phyloP scores from a whole-genome alignment of 2,797 vertebrate species.

The Aldrovandia affinis region DNA sequence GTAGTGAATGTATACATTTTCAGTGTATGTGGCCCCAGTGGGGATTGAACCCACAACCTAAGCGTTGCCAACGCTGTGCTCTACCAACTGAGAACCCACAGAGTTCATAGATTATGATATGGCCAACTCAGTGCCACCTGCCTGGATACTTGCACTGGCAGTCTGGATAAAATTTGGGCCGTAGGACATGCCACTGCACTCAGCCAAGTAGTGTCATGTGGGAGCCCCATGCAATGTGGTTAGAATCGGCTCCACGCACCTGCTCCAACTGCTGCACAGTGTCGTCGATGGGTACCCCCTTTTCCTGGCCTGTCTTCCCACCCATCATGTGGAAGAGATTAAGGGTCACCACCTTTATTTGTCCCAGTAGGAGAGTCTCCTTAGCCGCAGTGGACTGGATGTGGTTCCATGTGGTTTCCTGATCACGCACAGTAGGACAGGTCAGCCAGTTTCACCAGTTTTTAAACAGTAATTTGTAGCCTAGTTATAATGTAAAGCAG shows the following conservation, averaged over 20 bases:
- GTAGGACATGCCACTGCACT: neutral
- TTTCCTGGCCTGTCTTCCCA: conserved; percentile 42
- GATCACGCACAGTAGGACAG: neutral
- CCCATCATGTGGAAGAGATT: conserved; percentile 78
- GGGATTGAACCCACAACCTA: too few relatives aligned
- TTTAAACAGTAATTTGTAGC: neutral
- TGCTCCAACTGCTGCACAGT: conserved; percentile 77
- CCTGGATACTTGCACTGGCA: neutral
- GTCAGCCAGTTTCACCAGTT: neutral
- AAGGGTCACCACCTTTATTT: conserved; percentile 73
- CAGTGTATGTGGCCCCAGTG: too few relatives aligned
- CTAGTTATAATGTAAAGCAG: neutral
- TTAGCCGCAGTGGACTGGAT: conserved; percentile 72
- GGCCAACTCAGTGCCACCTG: neutral
- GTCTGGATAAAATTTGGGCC: neutral
- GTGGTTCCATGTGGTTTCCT: conserved; percentile 81
- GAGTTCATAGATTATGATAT: too few relatives aligned
- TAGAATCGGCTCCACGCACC: conserved; percentile 62
- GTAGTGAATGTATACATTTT: too few relatives aligned
- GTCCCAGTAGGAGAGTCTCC: conserved; percentile 76
- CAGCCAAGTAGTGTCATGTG: neutral
- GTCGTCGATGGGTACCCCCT: conserved; percentile 64
- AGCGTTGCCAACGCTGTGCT: too few relatives aligned
- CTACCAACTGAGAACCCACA: too few relatives aligned
- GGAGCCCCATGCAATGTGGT: neutral